Evolutionary conservation across 2,113 vertebrate genomes (phyloP), one percentile per base, ranked within the genome.

Genomic region (Psilopsiagon aymara): DNA sequence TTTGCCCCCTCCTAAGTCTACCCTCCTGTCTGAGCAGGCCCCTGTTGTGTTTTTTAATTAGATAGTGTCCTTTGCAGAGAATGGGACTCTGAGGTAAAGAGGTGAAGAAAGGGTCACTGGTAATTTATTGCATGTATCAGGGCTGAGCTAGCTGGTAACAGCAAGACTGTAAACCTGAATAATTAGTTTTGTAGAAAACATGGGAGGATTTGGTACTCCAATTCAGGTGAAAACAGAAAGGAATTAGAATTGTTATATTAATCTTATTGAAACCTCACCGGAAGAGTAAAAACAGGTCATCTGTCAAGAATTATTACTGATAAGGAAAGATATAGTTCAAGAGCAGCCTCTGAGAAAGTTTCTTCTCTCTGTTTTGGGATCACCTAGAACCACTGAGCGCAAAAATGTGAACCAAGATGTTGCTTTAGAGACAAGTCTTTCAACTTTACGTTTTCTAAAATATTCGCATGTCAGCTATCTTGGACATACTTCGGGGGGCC

Each of bases 11-110:
- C 16, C 15, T 3, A 64, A 39, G 44, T 82, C 68, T 79, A 27
- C 29, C 24, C 18, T 67, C 47, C 49, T 86, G 35, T 41, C 64
- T 84, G 29, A 73, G 59, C 20, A 82, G 37, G 53, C 35, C 10
- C 79, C 83, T 75, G 85, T 92, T 93, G 94, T 49, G 83, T 53
- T 82, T 79, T 87, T 94, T 91, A 97, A 96, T 96, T 93, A 70
- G 82, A 25, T 44, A 21, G 11, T 64, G 23, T 53, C 78, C 43
- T 73, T 91, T 83, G 21, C 57, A 93, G 74, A 73, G 70, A 87
- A 68, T 3, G 31, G 76, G 46, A 84, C 39, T 86, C 86, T 1
- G 73, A 92, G 83, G 62, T 52, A 94, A 92, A 86, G 62, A 59
- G 94, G 85, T 93, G 79, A 94, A 78, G 53, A 93, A 93, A 66